phyloP scores from a whole-genome alignment of 2,113 vertebrate species.

The Noturus placidus region DNA sequence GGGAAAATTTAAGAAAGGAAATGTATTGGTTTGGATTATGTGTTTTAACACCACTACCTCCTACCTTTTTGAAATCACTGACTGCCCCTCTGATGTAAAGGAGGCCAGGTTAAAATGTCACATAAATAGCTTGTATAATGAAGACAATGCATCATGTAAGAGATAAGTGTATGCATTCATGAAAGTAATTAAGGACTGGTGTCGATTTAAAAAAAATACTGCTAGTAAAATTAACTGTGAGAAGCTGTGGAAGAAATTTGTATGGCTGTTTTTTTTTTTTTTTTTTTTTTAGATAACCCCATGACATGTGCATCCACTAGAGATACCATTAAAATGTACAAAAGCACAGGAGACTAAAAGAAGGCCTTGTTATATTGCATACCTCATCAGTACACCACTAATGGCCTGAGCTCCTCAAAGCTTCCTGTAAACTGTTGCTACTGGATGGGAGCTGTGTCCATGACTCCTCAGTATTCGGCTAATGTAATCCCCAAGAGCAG shows the following conservation, averaged over 20 bases:
- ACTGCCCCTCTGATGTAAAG: not conserved
- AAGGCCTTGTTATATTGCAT: not conserved
- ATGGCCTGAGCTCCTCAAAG: not conserved
- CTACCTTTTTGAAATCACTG: not conserved
- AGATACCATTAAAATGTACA: not conserved
- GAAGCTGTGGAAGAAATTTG: not conserved
- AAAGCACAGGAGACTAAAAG: slow-evolving; percentile 1
- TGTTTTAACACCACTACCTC: not conserved
- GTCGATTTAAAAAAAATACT: not conserved
- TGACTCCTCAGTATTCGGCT: not conserved
- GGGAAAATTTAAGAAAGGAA: not conserved
- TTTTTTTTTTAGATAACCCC: not conserved
- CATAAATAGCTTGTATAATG: not conserved
- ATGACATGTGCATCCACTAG: not conserved
- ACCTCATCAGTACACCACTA: not conserved
- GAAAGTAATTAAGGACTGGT: not conserved
- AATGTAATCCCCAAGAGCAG: slow-evolving; percentile 19
- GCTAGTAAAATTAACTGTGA: not conserved
- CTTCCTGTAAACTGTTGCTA: not conserved
- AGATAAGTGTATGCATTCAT: not conserved
- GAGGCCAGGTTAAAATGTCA: not conserved
- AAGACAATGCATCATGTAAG: not conserved
- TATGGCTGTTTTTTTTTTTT: no score
- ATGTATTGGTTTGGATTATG: not conserved
- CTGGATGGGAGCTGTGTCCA: slow-evolving; percentile 11